phyloP scores from a whole-genome alignment of 2,797 vertebrate species.

The Botia almorhae region DNA sequence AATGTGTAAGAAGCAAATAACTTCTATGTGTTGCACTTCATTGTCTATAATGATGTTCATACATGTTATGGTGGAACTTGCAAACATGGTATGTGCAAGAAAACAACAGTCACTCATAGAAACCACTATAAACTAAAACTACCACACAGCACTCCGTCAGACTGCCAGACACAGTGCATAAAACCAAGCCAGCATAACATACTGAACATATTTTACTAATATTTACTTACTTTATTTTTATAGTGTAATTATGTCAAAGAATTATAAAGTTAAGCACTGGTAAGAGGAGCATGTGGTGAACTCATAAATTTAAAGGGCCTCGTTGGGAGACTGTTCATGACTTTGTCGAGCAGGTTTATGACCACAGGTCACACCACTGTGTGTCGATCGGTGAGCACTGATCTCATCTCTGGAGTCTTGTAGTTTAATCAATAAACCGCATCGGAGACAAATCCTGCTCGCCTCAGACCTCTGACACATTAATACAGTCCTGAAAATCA shows the following conservation, averaged over 20 bases:
- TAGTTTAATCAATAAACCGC: constrained; percentile 26
- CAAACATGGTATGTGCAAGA: constrained; percentile 14
- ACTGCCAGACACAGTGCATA: not conserved
- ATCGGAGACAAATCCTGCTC: constrained; percentile 16
- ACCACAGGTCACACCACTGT: constrained; percentile 37
- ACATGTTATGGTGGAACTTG: not conserved
- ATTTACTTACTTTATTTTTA: too few species aligned
- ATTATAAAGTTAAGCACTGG: not conserved
- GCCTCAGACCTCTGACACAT: not conserved
- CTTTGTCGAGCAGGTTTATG: too few species aligned
- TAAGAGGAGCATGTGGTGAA: too few species aligned
- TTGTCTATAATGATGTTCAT: not conserved
- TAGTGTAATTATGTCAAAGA: too few species aligned
- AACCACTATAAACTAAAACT: not conserved
- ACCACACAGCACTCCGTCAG: not conserved
- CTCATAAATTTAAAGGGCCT: too few species aligned
- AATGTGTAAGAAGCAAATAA: constrained; percentile 16
- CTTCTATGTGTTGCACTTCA: not conserved
- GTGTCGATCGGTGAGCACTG: constrained; percentile 19
- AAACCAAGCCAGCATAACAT: not conserved
- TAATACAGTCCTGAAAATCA: constrained; percentile 7
- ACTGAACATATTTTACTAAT: not conserved
- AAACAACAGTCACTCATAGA: not conserved
- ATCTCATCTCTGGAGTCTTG: constrained; percentile 41
- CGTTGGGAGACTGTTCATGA: too few species aligned